Percentiles rank a stretch among this genome's conserved stretches.
Evolutionary conservation across 2,797 vertebrate genomes (phyloP).

Genomic region (Sebastes kiyomatsui): DNA sequence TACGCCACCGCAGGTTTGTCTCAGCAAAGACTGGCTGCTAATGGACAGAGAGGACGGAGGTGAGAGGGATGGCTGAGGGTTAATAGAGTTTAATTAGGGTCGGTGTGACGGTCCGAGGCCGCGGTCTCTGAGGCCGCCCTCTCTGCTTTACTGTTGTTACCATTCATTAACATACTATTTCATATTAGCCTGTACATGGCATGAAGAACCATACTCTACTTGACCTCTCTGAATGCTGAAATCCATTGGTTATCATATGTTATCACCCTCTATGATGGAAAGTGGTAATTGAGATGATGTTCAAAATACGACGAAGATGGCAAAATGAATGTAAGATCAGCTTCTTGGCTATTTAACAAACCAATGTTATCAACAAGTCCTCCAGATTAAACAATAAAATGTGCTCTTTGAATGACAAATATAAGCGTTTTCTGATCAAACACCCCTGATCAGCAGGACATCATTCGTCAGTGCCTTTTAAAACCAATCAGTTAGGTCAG

Average conservation of each 20-base stretch:
- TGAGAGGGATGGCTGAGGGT: constrained; percentile 31
- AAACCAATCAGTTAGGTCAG: neutral
- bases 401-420: no score
- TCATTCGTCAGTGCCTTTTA: fast-evolving
- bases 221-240: neutral
- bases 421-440: no score
- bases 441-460: neutral
- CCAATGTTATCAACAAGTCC: neutral
- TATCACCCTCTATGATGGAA: neutral
- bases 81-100: constrained; percentile 66
- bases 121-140: neutral
- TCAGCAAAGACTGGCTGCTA: constrained; percentile 36
- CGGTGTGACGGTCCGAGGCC: constrained; percentile 22
- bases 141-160: constrained; percentile 8
- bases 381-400: neutral
- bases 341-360: neutral
- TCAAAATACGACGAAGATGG: neutral
- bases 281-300: neutral
- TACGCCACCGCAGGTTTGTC: neutral
- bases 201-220: neutral
- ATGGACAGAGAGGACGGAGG: constrained; percentile 27
- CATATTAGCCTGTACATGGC: neutral
- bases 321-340: neutral
- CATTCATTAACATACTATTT: neutral
- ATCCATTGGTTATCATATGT: neutral